These are phyloP conservation scores for Peucedramus taeniatus DNA, from an alignment of 2,113 vertebrate species.

Conservation along the genomic window DNA sequence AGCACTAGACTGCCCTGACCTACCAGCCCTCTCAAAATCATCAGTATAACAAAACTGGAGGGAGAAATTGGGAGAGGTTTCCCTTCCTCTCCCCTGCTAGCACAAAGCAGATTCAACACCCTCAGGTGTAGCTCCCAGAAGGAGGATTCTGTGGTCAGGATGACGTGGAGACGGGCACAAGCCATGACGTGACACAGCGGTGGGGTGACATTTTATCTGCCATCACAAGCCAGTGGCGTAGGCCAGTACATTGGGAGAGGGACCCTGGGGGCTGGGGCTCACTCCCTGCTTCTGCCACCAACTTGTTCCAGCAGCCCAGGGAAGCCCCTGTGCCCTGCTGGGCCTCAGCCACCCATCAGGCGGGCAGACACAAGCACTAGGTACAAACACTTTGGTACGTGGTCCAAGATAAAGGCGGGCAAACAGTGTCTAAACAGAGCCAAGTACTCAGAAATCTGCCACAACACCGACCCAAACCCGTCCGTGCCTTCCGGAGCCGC, in stretches of 20 bases:
- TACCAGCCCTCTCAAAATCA: neutral
- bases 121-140: neutral
- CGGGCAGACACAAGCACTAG: neutral
- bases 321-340: neutral
- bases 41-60: neutral
- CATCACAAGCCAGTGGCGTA: neutral
- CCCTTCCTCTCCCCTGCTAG: neutral
- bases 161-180: neutral
- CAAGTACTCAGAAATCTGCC: neutral
- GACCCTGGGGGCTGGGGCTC: neutral
- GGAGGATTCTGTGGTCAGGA: neutral
- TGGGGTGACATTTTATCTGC: neutral
- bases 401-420: neutral
- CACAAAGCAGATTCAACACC: neutral
- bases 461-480: neutral
- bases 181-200: neutral
- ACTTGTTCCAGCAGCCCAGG: neutral
- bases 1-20: neutral
- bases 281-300: neutral
- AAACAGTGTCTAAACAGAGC: neutral
- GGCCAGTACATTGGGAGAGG: neutral
- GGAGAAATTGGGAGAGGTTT: neutral
- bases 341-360: neutral
- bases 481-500: neutral
- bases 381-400: fast-evolving